Evolutionary conservation across 2,797 vertebrate genomes (phyloP).

Genomic region (Crocodylus rhombifer): DNA sequence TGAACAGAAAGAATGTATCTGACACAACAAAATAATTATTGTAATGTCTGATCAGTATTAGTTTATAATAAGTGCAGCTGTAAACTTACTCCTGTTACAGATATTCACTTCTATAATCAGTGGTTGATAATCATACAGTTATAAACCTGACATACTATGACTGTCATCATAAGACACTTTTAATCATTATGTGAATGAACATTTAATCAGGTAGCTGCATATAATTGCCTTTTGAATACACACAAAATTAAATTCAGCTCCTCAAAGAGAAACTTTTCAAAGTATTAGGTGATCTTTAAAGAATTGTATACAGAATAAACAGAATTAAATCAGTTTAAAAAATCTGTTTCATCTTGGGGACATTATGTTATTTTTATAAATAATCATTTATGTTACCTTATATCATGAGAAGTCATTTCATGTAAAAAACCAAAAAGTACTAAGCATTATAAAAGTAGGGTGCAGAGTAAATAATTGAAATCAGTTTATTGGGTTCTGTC

Average conservation of each 20-base stretch:
- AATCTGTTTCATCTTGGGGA: slow-evolving; percentile 15
- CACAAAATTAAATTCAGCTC: slow-evolving; percentile 59
- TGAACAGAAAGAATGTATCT: neutral
- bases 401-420: neutral
- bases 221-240: slow-evolving; percentile 76
- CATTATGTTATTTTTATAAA: neutral
- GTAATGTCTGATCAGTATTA: slow-evolving; percentile 37
- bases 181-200: slow-evolving; percentile 71
- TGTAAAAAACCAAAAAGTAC: neutral
- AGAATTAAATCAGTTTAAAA: slow-evolving; percentile 57
- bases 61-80: slow-evolving; percentile 40
- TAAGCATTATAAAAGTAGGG: neutral
- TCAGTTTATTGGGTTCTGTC: slow-evolving; percentile 42
- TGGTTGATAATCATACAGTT: slow-evolving; percentile 64
- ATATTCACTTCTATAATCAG: slow-evolving; percentile 60
- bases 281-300: slow-evolving; percentile 58
- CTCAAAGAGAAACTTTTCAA: slow-evolving; percentile 73
- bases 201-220: slow-evolving; percentile 72
- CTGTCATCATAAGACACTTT: slow-evolving; percentile 58
- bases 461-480: slow-evolving; percentile 65
- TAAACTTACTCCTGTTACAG: slow-evolving; percentile 57
- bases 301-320: slow-evolving; percentile 61
- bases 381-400: slow-evolving; percentile 1
- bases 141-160: slow-evolving; percentile 46
- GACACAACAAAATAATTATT: slow-evolving; percentile 66